These are phyloP conservation scores for Melanitta fusca DNA, from an alignment of 2,797 vertebrate species.

Conservation along the genomic window DNA sequence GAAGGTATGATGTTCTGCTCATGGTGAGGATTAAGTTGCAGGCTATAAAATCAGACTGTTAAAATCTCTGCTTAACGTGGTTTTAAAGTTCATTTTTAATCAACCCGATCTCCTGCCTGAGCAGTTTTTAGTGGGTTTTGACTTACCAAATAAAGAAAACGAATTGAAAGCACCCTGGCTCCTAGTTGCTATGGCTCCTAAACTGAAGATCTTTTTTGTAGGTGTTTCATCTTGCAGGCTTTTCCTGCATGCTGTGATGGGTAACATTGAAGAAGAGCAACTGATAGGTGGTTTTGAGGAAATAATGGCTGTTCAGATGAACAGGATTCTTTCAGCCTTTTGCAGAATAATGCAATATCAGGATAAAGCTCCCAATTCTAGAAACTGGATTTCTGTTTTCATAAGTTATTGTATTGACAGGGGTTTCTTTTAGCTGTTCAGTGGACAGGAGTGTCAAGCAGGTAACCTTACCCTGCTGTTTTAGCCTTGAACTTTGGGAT, in stretches of 20 bases:
- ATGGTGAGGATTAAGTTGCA: neutral
- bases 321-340: neutral
- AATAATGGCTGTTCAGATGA: neutral
- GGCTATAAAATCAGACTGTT: neutral
- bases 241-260: neutral
- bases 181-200: neutral
- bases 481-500: neutral
- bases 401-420: neutral
- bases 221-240: neutral
- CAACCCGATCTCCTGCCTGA: neutral
- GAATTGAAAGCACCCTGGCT: neutral
- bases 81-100: neutral
- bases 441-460: neutral
- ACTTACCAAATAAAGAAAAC: neutral
- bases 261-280: slow-evolving; percentile 16
- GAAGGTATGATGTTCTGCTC: neutral
- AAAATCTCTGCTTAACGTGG: neutral
- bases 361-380: neutral
- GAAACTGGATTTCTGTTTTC: neutral
- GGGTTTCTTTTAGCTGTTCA: neutral
- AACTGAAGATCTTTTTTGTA: neutral
- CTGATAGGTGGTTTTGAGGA: neutral
- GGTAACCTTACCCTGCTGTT: neutral
- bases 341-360: neutral
- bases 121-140: neutral